Conservation (phyloP, 2,797 vertebrate genomes). For the Danionella dracula region DNA sequence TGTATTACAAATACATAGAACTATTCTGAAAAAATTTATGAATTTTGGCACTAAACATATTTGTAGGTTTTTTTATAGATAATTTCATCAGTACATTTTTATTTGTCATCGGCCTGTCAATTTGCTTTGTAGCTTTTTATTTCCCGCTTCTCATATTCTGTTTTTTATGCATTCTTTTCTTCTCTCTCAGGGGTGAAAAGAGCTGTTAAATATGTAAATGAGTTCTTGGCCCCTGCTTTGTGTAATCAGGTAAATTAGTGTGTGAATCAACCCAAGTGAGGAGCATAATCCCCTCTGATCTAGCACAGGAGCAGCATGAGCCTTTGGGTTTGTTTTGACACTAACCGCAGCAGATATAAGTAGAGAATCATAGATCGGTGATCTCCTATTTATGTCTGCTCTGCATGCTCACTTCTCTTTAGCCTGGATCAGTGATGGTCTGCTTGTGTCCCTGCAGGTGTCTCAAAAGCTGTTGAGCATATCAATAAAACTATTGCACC, state of each 20-base stretch:
- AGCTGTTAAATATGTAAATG: slow-evolving; percentile 97
- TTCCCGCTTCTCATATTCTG: slow-evolving; percentile 8
- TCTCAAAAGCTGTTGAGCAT: slow-evolving; percentile 98
- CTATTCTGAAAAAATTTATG: too few species aligned
- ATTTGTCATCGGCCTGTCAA: not conserved
- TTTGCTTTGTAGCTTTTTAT: slow-evolving; percentile 17
- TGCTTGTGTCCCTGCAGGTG: slow-evolving; percentile 97
- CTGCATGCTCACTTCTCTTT: slow-evolving; percentile 64
- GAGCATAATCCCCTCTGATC: slow-evolving; percentile 36
- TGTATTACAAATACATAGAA: too few species aligned
- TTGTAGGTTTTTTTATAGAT: not conserved
- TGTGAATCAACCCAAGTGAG: slow-evolving; percentile 42
- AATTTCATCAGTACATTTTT: not conserved
- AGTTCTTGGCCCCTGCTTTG: slow-evolving; percentile 94
- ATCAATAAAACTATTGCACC: slow-evolving; percentile 99
- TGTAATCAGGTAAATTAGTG: slow-evolving; percentile 93
- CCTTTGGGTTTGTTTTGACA: slow-evolving; percentile 56
- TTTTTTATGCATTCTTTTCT: slow-evolving; percentile 46
- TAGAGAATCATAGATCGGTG: slow-evolving; percentile 63
- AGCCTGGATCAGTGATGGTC: slow-evolving; percentile 76
- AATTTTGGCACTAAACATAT: not conserved
- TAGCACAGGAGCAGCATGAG: slow-evolving; percentile 61
- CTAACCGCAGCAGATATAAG: slow-evolving; percentile 56
- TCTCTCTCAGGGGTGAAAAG: slow-evolving; percentile 89
- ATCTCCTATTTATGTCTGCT: slow-evolving; percentile 67